These are phyloP conservation scores for Hypomesus transpacificus DNA, from an alignment of 2,113 vertebrate genomes.

Conservation along the genomic window DNA sequence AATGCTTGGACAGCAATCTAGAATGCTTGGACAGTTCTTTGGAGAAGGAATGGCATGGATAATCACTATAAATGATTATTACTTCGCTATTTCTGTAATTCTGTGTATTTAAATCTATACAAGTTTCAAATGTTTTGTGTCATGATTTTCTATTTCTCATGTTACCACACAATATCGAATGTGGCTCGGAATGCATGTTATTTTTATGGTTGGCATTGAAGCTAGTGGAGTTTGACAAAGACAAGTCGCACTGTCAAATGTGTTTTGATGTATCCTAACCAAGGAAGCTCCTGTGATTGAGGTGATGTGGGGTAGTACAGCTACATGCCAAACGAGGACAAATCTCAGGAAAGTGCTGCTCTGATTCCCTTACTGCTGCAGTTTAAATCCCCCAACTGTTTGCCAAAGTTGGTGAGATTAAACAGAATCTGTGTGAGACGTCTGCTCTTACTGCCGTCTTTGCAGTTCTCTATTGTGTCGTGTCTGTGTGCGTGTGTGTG, in stretches of 20 bases:
- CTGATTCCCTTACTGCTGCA: not conserved
- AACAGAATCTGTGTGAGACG: constrained; percentile 12
- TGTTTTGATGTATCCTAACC: not conserved
- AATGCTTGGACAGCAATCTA: too few relatives aligned
- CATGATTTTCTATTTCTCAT: too few relatives aligned
- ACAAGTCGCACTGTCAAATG: not conserved
- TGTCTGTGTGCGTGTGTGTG: not conserved
- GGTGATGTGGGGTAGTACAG: not conserved
- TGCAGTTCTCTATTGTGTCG: not conserved
- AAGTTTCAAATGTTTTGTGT: too few relatives aligned
- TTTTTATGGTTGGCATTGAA: not conserved
- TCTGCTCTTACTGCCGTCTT: constrained; percentile 20
- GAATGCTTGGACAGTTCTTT: too few relatives aligned
- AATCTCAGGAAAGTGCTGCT: not conserved
- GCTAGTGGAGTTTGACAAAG: not conserved
- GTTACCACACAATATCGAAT: too few relatives aligned
- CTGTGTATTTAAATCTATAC: too few relatives aligned
- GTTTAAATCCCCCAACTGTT: constrained; percentile 5
- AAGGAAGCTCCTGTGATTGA: not conserved
- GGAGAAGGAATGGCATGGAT: too few relatives aligned
- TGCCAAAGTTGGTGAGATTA: constrained; percentile 21
- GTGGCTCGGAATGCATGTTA: not conserved
- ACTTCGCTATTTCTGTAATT: too few relatives aligned
- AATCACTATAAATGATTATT: too few relatives aligned
- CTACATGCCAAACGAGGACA: not conserved